Percentiles rank a stretch among this genome's conserved stretches.
phyloP scores from a whole-genome alignment of 2,113 vertebrate genomes.

The Tichodroma muraria region DNA sequence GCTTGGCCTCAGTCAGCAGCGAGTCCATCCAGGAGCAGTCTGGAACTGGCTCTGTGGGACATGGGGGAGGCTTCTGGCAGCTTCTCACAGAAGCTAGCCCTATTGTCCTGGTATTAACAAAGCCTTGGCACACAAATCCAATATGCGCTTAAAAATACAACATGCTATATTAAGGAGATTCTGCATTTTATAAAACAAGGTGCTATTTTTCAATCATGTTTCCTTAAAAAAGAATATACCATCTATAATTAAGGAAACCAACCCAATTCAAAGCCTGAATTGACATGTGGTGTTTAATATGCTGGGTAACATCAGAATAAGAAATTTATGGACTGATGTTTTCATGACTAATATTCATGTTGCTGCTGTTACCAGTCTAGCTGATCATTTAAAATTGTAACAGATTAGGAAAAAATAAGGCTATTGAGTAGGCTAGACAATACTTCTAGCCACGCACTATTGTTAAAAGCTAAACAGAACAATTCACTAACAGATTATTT shows the following conservation, averaged over 20 bases:
- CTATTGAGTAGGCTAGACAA: background rate
- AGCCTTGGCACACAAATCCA: background rate
- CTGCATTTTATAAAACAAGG: background rate
- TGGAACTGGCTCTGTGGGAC: background rate
- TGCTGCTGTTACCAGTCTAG: background rate
- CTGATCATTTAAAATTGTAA: background rate
- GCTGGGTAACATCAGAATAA: background rate
- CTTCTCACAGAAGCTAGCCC: background rate
- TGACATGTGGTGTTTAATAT: background rate
- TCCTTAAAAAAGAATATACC: background rate
- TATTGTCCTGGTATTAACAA: background rate
- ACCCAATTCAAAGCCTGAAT: background rate
- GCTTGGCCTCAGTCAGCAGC: rapidly evolving
- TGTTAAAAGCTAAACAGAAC: background rate
- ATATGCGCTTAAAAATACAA: background rate
- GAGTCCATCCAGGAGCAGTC: rapidly evolving
- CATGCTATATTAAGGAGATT: background rate
- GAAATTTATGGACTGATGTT: background rate
- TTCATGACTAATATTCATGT: background rate
- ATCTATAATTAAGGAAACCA: background rate
- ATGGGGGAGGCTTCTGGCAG: background rate
- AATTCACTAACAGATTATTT: background rate
- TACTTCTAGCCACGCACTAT: background rate
- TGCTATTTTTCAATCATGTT: background rate
- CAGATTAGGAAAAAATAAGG: background rate